These are phyloP conservation scores for Trichoplusia ni DNA, from an alignment of 1,140 invertebrate species.

Conservation along the genomic window DNA sequence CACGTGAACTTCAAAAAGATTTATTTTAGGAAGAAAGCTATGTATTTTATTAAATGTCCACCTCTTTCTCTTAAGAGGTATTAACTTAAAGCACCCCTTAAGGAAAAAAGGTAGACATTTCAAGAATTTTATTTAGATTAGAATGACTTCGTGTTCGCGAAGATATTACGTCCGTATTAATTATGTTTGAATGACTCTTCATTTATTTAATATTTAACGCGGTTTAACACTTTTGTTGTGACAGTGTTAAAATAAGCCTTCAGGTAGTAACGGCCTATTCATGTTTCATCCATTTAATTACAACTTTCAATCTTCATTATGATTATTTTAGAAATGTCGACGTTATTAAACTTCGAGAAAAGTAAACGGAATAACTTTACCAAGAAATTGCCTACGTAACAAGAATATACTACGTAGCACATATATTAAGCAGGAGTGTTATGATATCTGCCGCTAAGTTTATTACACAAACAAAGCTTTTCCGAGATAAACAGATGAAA, in stretches of 20 bases:
- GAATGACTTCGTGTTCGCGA: background rate
- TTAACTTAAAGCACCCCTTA: conserved; percentile 11
- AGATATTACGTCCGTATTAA: conserved; percentile 9
- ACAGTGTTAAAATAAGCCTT: background rate
- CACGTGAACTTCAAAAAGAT: conserved; percentile 22
- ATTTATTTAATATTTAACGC: background rate
- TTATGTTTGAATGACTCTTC: background rate
- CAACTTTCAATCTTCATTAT: no score
- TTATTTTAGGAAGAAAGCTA: conserved; percentile 11
- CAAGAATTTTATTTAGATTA: conserved; percentile 17
- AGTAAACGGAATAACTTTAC: no score
- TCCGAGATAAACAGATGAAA: conserved; percentile 16
- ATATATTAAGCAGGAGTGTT: no score
- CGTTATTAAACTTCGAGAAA: no score
- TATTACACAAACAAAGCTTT: conserved; percentile 19
- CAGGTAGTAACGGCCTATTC: no score
- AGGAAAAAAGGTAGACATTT: conserved; percentile 15
- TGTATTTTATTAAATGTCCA: conserved; percentile 31
- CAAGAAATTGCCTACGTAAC: no score
- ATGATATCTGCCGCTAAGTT: conserved; percentile 4
- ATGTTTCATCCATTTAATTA: no score
- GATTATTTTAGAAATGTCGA: no score
- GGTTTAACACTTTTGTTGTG: background rate
- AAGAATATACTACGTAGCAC: no score
- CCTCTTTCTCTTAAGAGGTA: conserved; percentile 19